These are phyloP conservation scores for Urophycis tenuis DNA, from an alignment of 2,797 vertebrate species.

Conservation along the genomic window DNA sequence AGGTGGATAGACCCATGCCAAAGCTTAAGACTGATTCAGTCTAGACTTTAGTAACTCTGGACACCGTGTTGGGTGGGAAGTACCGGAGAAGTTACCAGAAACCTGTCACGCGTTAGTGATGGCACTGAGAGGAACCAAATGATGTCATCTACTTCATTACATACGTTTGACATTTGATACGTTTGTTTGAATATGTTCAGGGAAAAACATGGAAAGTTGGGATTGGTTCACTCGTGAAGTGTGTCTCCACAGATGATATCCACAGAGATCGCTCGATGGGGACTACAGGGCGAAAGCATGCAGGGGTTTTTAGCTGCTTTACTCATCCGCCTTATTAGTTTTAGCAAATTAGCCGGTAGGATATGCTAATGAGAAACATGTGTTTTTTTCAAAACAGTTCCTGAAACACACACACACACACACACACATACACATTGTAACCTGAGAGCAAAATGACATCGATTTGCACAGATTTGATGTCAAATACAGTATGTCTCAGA, in stretches of 20 bases:
- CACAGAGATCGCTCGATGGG: not conserved
- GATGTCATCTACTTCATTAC: not conserved
- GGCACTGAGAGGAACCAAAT: not conserved
- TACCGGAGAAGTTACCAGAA: not conserved
- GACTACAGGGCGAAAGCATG: not conserved
- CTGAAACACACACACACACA: not conserved
- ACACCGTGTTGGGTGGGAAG: not conserved
- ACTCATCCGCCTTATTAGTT: not conserved
- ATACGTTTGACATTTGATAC: not conserved
- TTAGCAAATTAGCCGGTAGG: not conserved
- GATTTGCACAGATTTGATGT: not conserved
- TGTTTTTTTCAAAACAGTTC: not conserved
- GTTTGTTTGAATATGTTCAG: not conserved
- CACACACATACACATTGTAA: not conserved
- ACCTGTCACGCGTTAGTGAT: not conserved
- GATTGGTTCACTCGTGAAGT: not conserved
- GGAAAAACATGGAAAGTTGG: not conserved
- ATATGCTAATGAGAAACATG: not conserved
- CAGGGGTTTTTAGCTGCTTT: not conserved
- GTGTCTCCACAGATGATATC: no score
- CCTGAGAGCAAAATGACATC: not conserved
- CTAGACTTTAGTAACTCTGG: not conserved
- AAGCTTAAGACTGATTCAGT: not conserved
- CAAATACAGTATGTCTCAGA: not conserved
- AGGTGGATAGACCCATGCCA: not conserved